A percentile compares a stretch with the other conserved stretches of the same genome.
These are phyloP conservation scores for Megaleporinus macrocephalus DNA, from an alignment of 2,113 vertebrate species.

Conservation along the genomic window DNA sequence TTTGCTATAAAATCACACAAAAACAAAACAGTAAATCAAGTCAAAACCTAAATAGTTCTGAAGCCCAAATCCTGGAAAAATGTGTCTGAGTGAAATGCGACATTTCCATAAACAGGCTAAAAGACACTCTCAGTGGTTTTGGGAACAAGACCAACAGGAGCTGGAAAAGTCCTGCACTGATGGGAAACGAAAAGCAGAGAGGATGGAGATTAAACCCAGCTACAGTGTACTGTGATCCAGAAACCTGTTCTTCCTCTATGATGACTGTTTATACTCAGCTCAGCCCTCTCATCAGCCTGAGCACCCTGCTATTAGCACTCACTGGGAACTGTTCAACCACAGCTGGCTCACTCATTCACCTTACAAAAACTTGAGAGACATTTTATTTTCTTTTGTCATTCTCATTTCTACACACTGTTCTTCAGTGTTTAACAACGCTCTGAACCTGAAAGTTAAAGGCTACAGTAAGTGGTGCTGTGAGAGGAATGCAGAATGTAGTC, in stretches of 20 bases:
- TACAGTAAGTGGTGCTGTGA: background rate
- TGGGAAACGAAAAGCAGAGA: background rate
- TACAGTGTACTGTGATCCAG: conserved; percentile 9
- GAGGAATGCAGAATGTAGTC: background rate
- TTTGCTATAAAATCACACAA: background rate
- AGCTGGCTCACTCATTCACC: background rate
- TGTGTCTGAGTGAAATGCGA: background rate
- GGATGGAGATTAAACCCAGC: background rate
- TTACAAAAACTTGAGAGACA: background rate
- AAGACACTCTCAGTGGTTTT: too few relatives aligned
- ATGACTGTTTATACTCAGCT: conserved; percentile 12
- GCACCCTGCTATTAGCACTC: background rate
- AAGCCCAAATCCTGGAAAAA: background rate
- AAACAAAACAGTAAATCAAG: background rate
- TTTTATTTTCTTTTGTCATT: background rate
- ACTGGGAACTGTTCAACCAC: background rate
- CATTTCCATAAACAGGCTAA: background rate
- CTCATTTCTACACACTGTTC: too few relatives aligned
- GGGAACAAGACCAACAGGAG: background rate
- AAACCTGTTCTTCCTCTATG: conserved; percentile 29
- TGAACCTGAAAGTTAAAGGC: too few relatives aligned
- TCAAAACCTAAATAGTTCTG: too few relatives aligned
- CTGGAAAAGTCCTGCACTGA: background rate
- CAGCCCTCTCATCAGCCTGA: conserved; percentile 21
- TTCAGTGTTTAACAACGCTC: too few relatives aligned